phyloP scores from a whole-genome alignment of 2,888 invertebrate species.

The Coelopa pilipes region DNA sequence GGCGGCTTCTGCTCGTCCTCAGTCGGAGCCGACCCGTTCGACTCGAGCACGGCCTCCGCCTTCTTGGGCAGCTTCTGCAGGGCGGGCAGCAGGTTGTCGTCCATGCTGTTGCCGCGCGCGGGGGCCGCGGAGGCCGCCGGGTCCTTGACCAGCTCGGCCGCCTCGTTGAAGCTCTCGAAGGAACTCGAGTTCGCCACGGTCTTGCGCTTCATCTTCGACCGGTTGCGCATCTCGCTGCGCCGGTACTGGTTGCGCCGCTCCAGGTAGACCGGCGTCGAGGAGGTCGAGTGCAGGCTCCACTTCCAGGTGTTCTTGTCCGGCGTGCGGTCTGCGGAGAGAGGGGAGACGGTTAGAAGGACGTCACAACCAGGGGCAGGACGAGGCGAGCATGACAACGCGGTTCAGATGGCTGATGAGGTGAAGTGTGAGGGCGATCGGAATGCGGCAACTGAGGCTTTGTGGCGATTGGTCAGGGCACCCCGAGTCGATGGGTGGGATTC shows the following conservation, averaged over 20 bases:
- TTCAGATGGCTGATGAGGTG: too few species aligned
- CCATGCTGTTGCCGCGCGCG: slow-evolving; percentile 56
- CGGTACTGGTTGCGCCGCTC: slow-evolving; percentile 84
- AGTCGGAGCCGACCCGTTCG: not conserved
- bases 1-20: too few species aligned
- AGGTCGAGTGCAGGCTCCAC: slow-evolving; percentile 68
- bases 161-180: slow-evolving; percentile 61
- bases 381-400: not conserved
- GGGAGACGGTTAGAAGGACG: not conserved
- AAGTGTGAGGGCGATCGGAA: too few species aligned
- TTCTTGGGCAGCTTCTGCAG: slow-evolving; percentile 49
- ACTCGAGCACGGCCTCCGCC: not conserved
- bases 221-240: slow-evolving; percentile 69
- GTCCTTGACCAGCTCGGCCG: slow-evolving; percentile 46
- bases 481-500: too few species aligned
- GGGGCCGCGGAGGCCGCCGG: slow-evolving; percentile 41
- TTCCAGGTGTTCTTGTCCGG: slow-evolving; percentile 67
- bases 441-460: not conserved
- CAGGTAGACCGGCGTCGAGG: slow-evolving; percentile 88
- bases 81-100: slow-evolving; percentile 58
- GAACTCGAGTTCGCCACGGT: slow-evolving; percentile 62
- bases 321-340: slow-evolving; percentile 59
- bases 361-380: not conserved
- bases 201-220: slow-evolving; percentile 65
- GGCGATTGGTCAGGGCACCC: too few species aligned